phyloP scores from a whole-genome alignment of 1,140 invertebrate species.

The Heterodera carotae region DNA sequence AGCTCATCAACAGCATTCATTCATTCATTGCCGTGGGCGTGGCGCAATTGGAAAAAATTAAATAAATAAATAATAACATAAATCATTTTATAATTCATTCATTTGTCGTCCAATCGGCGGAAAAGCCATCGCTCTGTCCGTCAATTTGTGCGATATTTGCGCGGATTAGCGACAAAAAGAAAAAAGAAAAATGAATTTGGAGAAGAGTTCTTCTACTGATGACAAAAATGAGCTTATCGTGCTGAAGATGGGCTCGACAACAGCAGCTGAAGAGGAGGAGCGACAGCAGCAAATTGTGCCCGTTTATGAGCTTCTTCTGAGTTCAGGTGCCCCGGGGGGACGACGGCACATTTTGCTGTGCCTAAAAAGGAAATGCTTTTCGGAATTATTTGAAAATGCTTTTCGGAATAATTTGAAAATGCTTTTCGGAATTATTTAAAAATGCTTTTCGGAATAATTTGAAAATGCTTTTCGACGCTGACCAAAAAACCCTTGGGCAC shows the following conservation, averaged over 20 bases:
- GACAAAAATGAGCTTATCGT: not conserved
- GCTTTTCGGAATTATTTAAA: not conserved
- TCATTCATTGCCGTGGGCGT: too few species aligned
- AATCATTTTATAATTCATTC: too few species aligned
- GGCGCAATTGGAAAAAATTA: too few species aligned
- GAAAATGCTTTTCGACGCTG: not conserved
- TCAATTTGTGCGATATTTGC: too few species aligned
- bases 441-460: not conserved
- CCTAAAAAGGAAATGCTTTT: not conserved
- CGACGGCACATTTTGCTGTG: too few species aligned
- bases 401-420: not conserved
- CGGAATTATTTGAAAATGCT: not conserved
- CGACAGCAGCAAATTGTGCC: conserved; percentile 11
- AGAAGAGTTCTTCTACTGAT: too few species aligned
- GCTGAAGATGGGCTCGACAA: not conserved
- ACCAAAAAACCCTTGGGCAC: not conserved
- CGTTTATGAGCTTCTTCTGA: conserved; percentile 22
- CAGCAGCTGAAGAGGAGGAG: not conserved
- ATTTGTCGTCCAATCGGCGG: too few species aligned
- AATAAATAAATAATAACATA: too few species aligned
- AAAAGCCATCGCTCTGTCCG: not conserved
- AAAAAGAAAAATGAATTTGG: not conserved
- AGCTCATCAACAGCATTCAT: too few species aligned
- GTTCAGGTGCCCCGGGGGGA: not conserved
- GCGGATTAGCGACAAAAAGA: too few species aligned